Base-by-base conservation (phyloP, 2,888 invertebrate genomes). In the Troilus luridus region DNA sequence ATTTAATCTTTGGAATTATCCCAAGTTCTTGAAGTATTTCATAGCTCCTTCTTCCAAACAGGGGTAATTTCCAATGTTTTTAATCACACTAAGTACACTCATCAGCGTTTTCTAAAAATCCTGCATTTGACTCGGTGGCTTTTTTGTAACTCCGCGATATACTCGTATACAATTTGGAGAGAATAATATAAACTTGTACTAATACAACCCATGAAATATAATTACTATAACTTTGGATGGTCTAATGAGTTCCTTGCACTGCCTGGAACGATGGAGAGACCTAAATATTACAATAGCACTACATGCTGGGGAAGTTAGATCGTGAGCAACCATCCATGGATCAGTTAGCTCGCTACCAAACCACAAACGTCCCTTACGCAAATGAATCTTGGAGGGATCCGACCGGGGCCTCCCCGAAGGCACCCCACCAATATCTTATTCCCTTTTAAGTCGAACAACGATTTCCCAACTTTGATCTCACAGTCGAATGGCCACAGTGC, bases 391-490 rank as follows among this genome's bases (percentile, higher is more conserved):
- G 27, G 27, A 27, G 72, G 72, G 72, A 77, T 41, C 27, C 72
- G 17, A 27, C 72, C 72, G 72, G 41, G 19, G 19, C 27, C 41
- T 41, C 67, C 67, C 67, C 67, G 67, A 67, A 67, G 67, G 8
- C 67, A 1, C 72, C 17, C 21, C n/a, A 56, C n/a, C n/a, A 85
- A 85, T 85, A 56, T 85, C 85, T 85, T 85, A 85, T 85, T 85
- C 85, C 85, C 85, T 85, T 58, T 85, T n/a, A 21, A 85, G 85
- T 54, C n/a, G 85, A 85, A 85, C 85, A 85, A 85, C 85, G 56
- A 85, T 56, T 85, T 85, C 56, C 85, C 56, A 54, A 85, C 85
- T 85, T 85, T 85, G 85, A 85, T 85, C 85, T 85, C n/a, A 85
- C 85, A 56, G 56, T 85, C 85, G 85, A n/a, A 56, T 85, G 85